Base-by-base conservation (phyloP, 1,140 invertebrate genomes). In the Papilio machaon region DNA sequence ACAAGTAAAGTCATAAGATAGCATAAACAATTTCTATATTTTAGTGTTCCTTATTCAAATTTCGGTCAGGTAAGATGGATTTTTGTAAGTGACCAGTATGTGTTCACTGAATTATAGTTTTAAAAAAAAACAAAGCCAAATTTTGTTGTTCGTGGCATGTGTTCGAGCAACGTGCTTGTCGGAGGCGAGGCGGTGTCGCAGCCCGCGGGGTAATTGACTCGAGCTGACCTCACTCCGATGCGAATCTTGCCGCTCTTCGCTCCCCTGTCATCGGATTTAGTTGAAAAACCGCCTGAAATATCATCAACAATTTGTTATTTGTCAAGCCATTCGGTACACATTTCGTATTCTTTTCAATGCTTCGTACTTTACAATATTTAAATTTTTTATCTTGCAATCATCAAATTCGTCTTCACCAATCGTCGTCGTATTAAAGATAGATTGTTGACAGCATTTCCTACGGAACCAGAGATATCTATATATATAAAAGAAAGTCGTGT, bases 151-250 rank as follows among this genome's bases (percentile, higher is more conserved):
- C 84, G 81, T 82, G 82, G 83, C 86, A 58, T 54, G 54, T 67
- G 79, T 79, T 38, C 38, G 46, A 58, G 73, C 23, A 67, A 81
- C 58, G 80, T 80, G 60, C 78, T 47, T 75, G 54, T 81, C 23
- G 83, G 87, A 82, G 82, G 84, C 77, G 79, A 79, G 30, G 80
- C 75, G 73, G 67, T 82, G 82, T 73, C 82, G 85, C 83, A 83
- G 83, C 82, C 85, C 79, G 58, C 84, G 91, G 87, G 92, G 92
- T 94, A 93, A 93, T 91, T 92, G 92, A 94, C 92, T 93, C 85
- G 77, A 58, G 82, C 86, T 94, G 92, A 94, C 92, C 92, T 94
- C 91, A 90, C 87, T 80, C 78, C 83, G 88, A 88, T 89, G 91
- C 92, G 91, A 91, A 90, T 89, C 89, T 94, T 91, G 91, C 75